Evolutionary conservation across 1,140 invertebrate species (phyloP).

Genomic region (Stegodyphus dumicola): DNA sequence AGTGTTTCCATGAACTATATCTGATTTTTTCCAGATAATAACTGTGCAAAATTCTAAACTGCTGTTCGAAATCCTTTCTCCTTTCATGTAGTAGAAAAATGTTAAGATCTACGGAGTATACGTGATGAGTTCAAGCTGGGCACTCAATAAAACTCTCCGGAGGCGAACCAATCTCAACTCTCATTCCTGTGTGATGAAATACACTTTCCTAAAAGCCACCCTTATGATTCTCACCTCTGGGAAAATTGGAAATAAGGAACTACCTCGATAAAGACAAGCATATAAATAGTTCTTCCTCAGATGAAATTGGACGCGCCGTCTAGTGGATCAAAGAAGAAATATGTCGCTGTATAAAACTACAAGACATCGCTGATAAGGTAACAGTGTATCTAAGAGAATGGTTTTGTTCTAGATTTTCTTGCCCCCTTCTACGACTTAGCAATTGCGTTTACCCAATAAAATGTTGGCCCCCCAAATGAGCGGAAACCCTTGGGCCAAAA

Average conservation of each 20-base stretch:
- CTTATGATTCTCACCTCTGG: slow-evolving; percentile 34
- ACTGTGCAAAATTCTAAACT: too few relatives aligned
- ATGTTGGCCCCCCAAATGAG: slow-evolving; percentile 26
- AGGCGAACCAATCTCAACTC: too few relatives aligned
- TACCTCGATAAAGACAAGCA: slow-evolving; percentile 33
- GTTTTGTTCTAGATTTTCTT: slow-evolving; percentile 18
- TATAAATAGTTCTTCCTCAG: slow-evolving; percentile 42
- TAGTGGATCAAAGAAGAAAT: slow-evolving; percentile 26
- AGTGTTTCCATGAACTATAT: too few relatives aligned
- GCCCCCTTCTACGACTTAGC: background rate
- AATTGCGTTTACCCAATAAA: slow-evolving; percentile 44
- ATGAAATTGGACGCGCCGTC: slow-evolving; percentile 34
- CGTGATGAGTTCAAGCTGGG: too few relatives aligned
- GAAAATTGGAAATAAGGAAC: slow-evolving; percentile 13
- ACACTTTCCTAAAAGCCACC: slow-evolving; percentile 14
- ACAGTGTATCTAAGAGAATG: slow-evolving; percentile 30
- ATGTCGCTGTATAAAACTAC: slow-evolving; percentile 8
- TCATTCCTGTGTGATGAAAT: background rate
- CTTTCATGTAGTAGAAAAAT: too few relatives aligned
- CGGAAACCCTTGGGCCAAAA: slow-evolving; percentile 21
- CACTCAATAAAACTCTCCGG: too few relatives aligned
- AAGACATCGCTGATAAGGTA: slow-evolving; percentile 23
- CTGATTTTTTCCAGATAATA: too few relatives aligned
- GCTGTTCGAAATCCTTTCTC: too few relatives aligned
- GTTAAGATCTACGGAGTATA: too few relatives aligned